Conservation (phyloP, 35 echinoderm and acorn worm genomes). For the Amphiura filiformis region DNA sequence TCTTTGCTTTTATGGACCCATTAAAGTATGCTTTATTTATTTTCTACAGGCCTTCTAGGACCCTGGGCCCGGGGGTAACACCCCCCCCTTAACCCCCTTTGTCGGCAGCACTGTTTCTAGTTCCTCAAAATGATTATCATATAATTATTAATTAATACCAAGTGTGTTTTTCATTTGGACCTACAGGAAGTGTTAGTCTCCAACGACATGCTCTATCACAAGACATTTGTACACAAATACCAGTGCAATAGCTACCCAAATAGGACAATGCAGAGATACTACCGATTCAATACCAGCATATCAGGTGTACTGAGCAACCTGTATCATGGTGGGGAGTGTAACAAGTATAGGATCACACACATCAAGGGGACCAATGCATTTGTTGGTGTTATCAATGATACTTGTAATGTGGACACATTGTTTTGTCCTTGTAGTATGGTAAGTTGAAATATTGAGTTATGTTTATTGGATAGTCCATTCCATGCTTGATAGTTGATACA, state of each 20-base stretch:
- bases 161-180: too few relatives aligned
- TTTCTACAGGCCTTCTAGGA: too few relatives aligned
- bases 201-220: constrained; percentile 95
- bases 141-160: too few relatives aligned
- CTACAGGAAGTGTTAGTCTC: constrained; percentile 86
- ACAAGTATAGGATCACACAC: constrained; percentile 80
- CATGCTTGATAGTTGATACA: background rate
- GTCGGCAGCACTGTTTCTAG: too few relatives aligned
- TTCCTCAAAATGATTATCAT: too few relatives aligned
- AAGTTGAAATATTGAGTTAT: constrained; percentile 13
- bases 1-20: too few relatives aligned
- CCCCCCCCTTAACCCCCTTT: too few relatives aligned
- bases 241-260: constrained; percentile 91
- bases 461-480: background rate
- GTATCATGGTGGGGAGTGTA: constrained; percentile 84
- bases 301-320: constrained; percentile 76
- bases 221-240: constrained; percentile 86
- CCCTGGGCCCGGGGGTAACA: too few relatives aligned
- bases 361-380: constrained; percentile 89
- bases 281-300: constrained; percentile 94
- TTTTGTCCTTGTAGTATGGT: constrained; percentile 99
- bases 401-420: constrained; percentile 78
- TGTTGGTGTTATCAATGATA: constrained; percentile 94
- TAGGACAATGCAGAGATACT: constrained; percentile 88
- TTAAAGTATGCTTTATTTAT: too few relatives aligned